A percentile compares a stretch with the other conserved stretches of the same genome.
Conservation (phyloP, 2,113 vertebrate genomes). For the Hippocampus barbouri region DNA sequence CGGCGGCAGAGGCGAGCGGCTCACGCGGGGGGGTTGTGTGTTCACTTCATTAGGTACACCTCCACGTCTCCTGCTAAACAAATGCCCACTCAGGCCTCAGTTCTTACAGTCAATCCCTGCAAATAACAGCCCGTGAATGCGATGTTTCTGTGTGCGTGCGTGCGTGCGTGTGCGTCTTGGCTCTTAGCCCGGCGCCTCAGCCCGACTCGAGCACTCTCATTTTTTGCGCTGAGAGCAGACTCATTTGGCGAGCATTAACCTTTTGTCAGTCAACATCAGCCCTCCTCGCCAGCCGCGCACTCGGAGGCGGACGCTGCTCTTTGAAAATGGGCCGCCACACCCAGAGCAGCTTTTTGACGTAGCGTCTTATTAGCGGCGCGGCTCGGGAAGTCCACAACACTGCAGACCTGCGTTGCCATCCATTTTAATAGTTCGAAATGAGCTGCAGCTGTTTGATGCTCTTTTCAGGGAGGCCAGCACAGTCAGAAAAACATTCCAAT, state of each 20-base stretch:
- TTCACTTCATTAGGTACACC: slow-evolving; percentile 1
- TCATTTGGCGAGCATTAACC: slow-evolving; percentile 55
- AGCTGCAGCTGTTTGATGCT: too few relatives aligned
- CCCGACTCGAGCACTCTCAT: slow-evolving; percentile 32
- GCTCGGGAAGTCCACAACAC: too few relatives aligned
- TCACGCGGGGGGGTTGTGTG: neutral
- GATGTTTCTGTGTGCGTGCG: neutral
- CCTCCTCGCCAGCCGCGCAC: slow-evolving; percentile 7
- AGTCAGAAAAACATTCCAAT: neutral
- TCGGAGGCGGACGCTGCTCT: neutral
- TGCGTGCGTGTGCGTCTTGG: slow-evolving; percentile 8
- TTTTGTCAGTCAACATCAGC: slow-evolving; percentile 30
- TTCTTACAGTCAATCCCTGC: slow-evolving; percentile 27
- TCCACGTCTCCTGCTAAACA: neutral
- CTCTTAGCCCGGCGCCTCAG: slow-evolving; percentile 37
- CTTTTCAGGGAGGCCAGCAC: too few relatives aligned
- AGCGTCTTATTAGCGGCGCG: neutral
- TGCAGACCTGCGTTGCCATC: neutral
- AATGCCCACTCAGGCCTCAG: slow-evolving; percentile 1
- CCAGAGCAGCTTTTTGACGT: neutral
- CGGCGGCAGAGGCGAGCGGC: neutral
- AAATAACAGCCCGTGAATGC: slow-evolving; percentile 27
- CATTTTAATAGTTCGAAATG: neutral
- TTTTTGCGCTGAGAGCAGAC: slow-evolving; percentile 35
- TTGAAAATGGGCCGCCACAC: neutral